Percentiles rank a stretch among this genome's conserved stretches.
Conservation (phyloP, 2,888 invertebrate genomes). For the Aproaerema taeniolella region DNA sequence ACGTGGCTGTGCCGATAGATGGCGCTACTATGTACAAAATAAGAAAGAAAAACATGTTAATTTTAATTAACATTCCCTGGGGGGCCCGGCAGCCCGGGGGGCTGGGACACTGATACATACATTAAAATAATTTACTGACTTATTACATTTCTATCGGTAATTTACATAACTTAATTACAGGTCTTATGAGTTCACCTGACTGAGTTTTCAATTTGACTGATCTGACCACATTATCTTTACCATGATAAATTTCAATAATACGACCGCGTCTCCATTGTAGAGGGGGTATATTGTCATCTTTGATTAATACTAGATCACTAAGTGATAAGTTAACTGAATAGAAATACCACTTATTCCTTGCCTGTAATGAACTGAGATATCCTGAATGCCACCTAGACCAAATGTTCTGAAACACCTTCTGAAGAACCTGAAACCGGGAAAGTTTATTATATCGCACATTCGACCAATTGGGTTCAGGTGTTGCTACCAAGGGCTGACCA, state of each 20-base stretch:
- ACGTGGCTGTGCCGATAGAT: too few species aligned
- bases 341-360: background rate
- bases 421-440: background rate
- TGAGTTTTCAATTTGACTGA: slow-evolving; percentile 1
- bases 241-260: background rate
- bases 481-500: slow-evolving; percentile 13
- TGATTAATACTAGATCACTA: slow-evolving; percentile 5
- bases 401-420: background rate
- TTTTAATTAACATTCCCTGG: too few species aligned
- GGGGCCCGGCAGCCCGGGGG: too few species aligned
- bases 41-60: too few species aligned
- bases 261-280: background rate
- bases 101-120: too few species aligned
- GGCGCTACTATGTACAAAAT: too few species aligned
- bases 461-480: slow-evolving; percentile 1
- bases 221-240: background rate
- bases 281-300: background rate
- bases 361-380: slow-evolving; percentile 1
- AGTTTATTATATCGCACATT: background rate
- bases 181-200: background rate
- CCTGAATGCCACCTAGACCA: slow-evolving; percentile 2
- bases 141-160: background rate
- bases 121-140: too few species aligned
- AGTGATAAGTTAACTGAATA: background rate
- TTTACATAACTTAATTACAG: slow-evolving; percentile 1